phyloP scores from a whole-genome alignment of 2,113 vertebrate genomes.

The Brachyhypopomus occidentalis region DNA sequence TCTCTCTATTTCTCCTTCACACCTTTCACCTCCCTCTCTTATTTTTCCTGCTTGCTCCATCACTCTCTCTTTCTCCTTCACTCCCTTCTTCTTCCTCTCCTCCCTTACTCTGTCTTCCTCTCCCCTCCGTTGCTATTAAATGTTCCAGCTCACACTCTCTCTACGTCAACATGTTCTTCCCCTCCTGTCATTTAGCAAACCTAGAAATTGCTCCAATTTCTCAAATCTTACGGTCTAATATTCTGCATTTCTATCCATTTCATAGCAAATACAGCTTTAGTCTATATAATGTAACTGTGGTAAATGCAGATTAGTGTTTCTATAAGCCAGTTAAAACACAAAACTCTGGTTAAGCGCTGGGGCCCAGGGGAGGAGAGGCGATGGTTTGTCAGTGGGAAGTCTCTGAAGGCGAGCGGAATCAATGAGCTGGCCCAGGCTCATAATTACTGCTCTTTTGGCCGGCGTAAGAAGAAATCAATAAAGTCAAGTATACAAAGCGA shows the following conservation, averaged over 20 bases:
- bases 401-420: conserved; percentile 78
- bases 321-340: conserved; percentile 61
- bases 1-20: conserved; percentile 8
- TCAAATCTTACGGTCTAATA: conserved; percentile 14
- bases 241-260: conserved; percentile 9
- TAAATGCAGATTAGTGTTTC: conserved; percentile 54
- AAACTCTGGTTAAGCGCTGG: conserved; percentile 71
- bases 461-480: conserved; percentile 86
- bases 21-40: background rate
- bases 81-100: background rate
- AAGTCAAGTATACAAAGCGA: conserved; percentile 74
- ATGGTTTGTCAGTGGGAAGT: conserved; percentile 79
- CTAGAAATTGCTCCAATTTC: conserved; percentile 17
- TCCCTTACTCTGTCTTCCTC: too few species aligned
- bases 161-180: conserved; percentile 47
- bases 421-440: conserved; percentile 84
- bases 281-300: conserved; percentile 34
- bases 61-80: conserved; percentile 54
- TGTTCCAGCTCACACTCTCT: conserved; percentile 64
- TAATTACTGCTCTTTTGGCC: conserved; percentile 83
- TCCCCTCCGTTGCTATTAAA: conserved; percentile 67
- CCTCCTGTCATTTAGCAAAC: conserved; percentile 41
- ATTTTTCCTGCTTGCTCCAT: too few species aligned
- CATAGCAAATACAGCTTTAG: conserved; percentile 22
- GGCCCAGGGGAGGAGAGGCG: conserved; percentile 74